Evolutionary conservation across 2,113 vertebrate species (phyloP).

Genomic region (Fulmarus glacialis): DNA sequence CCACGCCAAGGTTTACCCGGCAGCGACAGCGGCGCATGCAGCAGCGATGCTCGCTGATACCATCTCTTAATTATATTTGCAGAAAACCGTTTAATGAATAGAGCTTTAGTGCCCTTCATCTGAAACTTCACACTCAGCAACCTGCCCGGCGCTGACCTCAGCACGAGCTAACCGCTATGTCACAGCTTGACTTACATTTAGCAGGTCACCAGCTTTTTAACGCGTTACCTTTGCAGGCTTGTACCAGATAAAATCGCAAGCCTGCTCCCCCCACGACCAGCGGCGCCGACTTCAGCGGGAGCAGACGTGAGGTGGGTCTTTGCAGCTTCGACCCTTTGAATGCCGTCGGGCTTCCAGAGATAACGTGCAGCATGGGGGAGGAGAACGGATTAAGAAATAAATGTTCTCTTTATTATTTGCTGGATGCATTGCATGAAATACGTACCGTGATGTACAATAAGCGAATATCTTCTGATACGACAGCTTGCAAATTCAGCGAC

Average conservation of each 20-base stretch:
- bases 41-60: conserved; percentile 5
- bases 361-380: neutral
- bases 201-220: conserved; percentile 18
- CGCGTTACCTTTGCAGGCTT: conserved; percentile 21
- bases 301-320: neutral
- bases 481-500: neutral
- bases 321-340: neutral
- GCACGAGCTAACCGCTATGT: neutral
- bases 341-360: neutral
- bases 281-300: neutral
- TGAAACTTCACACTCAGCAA: conserved; percentile 36
- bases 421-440: neutral
- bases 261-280: neutral
- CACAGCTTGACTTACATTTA: conserved; percentile 42
- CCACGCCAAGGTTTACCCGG: neutral
- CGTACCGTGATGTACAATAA: neutral
- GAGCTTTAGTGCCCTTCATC: conserved; percentile 37
- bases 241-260: neutral
- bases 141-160: conserved; percentile 44
- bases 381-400: neutral
- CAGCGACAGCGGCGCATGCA: neutral
- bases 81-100: conserved; percentile 64
- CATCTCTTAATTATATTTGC: conserved; percentile 71
- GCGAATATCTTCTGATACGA: neutral
- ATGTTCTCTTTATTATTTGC: neutral